Evolutionary conservation across 2,113 vertebrate species (phyloP).

Genomic region (Ptychochromis oligacanthus): DNA sequence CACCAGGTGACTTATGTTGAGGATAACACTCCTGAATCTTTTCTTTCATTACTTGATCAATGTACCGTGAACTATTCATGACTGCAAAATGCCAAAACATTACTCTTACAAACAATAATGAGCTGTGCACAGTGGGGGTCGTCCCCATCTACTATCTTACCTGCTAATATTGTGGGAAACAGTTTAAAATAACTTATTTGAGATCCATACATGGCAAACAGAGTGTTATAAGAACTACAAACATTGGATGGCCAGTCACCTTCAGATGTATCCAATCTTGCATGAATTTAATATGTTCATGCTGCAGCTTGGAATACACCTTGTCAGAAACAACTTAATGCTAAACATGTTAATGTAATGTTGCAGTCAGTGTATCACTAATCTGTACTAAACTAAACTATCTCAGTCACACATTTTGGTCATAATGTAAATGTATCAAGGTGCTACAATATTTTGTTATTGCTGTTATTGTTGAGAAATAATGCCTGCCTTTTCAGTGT

Average conservation of each 20-base stretch:
- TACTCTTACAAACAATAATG: constrained; percentile 4
- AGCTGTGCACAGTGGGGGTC: background rate
- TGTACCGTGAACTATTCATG: background rate
- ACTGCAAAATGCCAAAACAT: constrained; percentile 1
- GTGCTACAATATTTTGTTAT: no score
- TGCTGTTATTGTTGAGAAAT: no score
- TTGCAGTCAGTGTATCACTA: no score
- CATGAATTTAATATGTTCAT: no score
- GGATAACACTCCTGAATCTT: background rate
- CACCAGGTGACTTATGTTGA: background rate
- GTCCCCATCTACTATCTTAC: background rate
- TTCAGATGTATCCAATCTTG: no score
- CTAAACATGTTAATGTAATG: no score
- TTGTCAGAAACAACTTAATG: no score
- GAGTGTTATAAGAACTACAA: background rate
- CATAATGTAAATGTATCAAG: no score
- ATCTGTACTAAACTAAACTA: no score
- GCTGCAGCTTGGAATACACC: no score
- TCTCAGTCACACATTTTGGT: no score
- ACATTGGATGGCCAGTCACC: background rate
- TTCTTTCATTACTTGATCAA: constrained; percentile 5
- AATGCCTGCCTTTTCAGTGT: no score
- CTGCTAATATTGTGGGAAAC: background rate
- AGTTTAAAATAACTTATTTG: background rate
- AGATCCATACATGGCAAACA: background rate